phyloP scores from a whole-genome alignment of 2,797 vertebrate species.

The Gobio occitaniae region DNA sequence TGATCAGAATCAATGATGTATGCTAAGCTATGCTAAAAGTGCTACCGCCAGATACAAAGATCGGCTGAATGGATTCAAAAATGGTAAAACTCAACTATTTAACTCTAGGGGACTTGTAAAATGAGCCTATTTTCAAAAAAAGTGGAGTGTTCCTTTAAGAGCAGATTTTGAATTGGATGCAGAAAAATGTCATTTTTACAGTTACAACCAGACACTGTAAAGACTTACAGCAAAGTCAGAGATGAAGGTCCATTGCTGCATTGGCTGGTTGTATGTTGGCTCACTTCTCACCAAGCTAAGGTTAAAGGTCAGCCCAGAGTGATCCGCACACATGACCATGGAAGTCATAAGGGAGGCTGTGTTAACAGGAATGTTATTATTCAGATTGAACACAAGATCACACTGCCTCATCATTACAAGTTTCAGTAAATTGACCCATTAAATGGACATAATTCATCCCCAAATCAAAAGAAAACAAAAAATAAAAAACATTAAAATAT shows the following conservation, averaged over 20 bases:
- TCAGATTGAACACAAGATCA: neutral
- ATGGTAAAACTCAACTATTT: too few relatives aligned
- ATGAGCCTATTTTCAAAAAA: too few relatives aligned
- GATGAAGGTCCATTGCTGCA: constrained; percentile 91
- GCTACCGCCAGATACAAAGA: too few relatives aligned
- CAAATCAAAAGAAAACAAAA: too few relatives aligned
- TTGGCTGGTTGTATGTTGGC: constrained; percentile 88
- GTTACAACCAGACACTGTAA: neutral
- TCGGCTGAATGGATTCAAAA: too few relatives aligned
- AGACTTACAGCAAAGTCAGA: constrained; percentile 92
- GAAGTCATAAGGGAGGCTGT: constrained; percentile 84
- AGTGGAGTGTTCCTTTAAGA: neutral
- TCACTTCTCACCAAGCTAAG: constrained; percentile 87
- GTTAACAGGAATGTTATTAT: constrained; percentile 15
- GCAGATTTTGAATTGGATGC: neutral
- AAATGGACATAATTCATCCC: too few relatives aligned
- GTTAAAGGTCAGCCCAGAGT: constrained; percentile 88
- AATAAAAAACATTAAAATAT: too few relatives aligned
- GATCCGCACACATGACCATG: constrained; percentile 86
- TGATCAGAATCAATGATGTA: too few relatives aligned
- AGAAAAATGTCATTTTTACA: neutral
- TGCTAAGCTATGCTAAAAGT: too few relatives aligned
- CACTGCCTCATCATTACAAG: neutral
- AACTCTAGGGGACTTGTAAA: too few relatives aligned
- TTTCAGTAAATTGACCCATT: neutral